phyloP scores from a whole-genome alignment of 2,888 invertebrate genomes.

The Plagodis pulveraria region DNA sequence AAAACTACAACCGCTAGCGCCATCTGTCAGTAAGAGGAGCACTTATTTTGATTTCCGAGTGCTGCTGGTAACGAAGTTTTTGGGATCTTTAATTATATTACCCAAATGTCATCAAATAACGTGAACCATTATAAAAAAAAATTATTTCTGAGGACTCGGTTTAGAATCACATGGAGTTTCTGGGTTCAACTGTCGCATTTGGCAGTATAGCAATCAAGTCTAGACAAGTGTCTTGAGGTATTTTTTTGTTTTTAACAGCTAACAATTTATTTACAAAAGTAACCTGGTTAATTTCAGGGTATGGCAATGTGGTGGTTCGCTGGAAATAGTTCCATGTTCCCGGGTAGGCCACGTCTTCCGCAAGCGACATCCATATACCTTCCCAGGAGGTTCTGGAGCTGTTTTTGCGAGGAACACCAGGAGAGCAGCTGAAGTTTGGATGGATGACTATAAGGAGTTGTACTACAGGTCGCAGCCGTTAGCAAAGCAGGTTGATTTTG shows the following conservation, averaged over 20 bases:
- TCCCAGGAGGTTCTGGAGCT: conserved; percentile 98
- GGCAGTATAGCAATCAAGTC: too few species aligned
- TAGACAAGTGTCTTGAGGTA: too few species aligned
- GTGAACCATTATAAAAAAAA: too few species aligned
- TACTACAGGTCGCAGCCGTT: conserved; percentile 97
- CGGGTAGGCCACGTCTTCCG: conserved; percentile 97
- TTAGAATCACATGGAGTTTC: too few species aligned
- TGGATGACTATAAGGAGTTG: conserved; percentile 99
- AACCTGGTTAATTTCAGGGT: conserved; percentile 84
- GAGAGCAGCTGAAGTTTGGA: conserved; percentile 99
- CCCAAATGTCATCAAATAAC: too few species aligned
- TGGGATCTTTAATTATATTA: too few species aligned
- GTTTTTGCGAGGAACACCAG: conserved; percentile 98
- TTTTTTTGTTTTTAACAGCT: neutral
- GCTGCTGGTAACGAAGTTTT: too few species aligned
- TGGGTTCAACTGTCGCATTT: too few species aligned
- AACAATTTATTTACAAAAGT: conserved; percentile 1
- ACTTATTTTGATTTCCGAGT: too few species aligned
- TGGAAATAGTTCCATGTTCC: conserved; percentile 99
- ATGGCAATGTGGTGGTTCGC: conserved; percentile 98
- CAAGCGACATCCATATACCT: conserved; percentile 99
- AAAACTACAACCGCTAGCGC: too few species aligned
- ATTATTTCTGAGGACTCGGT: too few species aligned
- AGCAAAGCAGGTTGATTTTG: conserved; percentile 94
- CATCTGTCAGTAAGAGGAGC: too few species aligned